Conservation (phyloP, 30 jellyfish, hydroid and myxozoan genomes). For the Aurelia sp. region DNA sequence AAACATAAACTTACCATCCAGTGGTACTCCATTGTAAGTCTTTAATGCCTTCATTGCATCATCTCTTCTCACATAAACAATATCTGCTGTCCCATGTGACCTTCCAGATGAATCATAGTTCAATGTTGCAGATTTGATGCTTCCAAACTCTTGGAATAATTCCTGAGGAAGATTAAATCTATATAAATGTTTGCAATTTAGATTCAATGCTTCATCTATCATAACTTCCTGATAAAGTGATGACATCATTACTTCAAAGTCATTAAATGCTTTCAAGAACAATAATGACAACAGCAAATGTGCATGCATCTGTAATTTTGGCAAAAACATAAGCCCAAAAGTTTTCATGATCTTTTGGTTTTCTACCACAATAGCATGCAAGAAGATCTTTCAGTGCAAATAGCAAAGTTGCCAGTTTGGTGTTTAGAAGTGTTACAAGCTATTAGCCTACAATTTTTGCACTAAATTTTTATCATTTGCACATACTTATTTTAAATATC, state of each 20-base stretch:
- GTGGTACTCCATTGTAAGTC: slow-evolving; percentile 97
- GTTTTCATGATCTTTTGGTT: too few relatives aligned
- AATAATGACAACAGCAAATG: too few relatives aligned
- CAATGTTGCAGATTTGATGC: slow-evolving; percentile 81
- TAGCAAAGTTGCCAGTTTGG: too few relatives aligned
- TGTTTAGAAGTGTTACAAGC: too few relatives aligned
- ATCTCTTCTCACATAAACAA: slow-evolving; percentile 80
- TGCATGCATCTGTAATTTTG: too few relatives aligned
- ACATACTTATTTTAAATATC: too few relatives aligned
- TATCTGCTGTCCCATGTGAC: slow-evolving; percentile 99
- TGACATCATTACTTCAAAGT: neutral
- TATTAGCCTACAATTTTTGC: too few relatives aligned
- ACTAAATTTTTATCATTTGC: too few relatives aligned
- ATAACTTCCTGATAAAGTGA: neutral
- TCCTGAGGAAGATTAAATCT: slow-evolving; percentile 76
- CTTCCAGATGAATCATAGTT: slow-evolving; percentile 95
- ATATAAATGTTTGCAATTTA: neutral
- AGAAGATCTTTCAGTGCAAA: too few relatives aligned
- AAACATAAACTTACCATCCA: slow-evolving; percentile 78
- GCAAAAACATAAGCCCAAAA: too few relatives aligned
- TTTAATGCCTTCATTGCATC: slow-evolving; percentile 92
- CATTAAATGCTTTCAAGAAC: too few relatives aligned
- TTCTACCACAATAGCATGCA: too few relatives aligned
- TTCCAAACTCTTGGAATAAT: slow-evolving; percentile 90
- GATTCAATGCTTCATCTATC: neutral